Evolutionary conservation across 2,113 vertebrate species (phyloP), one percentile per base, ranked within the genome.

Genomic region (Seriola dumerili): DNA sequence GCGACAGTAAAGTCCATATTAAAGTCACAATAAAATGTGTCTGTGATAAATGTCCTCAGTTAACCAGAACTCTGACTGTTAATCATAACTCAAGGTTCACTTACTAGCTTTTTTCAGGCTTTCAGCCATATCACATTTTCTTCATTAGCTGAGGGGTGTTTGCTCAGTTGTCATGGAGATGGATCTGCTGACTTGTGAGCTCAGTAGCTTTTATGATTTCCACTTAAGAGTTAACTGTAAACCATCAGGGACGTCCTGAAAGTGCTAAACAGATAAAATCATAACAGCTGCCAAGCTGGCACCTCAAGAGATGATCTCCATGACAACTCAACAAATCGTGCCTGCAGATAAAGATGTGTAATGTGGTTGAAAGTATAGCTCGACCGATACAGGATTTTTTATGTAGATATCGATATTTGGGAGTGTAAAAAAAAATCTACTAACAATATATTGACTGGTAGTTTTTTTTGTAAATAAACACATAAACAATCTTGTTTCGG

Each of bases 21-120:
- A 68, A 90, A 79, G 36, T 88, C 46, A 46, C 29, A 50, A 54
- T 66, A 21, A 74, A 71, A 61, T 36, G 44, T 66, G 55, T 84
- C 32, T 82, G 83, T 79, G 77, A 48, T 66, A 46, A 48, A 70
- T 85, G 48, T 55, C 10, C 8, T 81, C 17, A 17, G 23, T 17
- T 67, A 10, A 10, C 1, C 21, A 25, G 25, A 23, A 34, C 3
- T 61, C 48, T 19, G 6, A 23, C 5, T 69, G 5, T n/a, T 54
- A 9, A 52, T 13, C 48, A 54, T 16, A 14, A 38, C 40, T 74
- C 14, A 14, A 13, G 3, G 21, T 38, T 48, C 17, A 50, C 16
- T 38, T 55, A 8, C 32, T 14, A 36, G 32, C 2, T 46, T 21
- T 54, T 46, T 63, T n/a, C 23, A 72, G 32, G 17, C 10, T 69